Evolutionary conservation across 2,113 vertebrate genomes (phyloP).

Genomic region (Oncorhynchus kisutch): DNA sequence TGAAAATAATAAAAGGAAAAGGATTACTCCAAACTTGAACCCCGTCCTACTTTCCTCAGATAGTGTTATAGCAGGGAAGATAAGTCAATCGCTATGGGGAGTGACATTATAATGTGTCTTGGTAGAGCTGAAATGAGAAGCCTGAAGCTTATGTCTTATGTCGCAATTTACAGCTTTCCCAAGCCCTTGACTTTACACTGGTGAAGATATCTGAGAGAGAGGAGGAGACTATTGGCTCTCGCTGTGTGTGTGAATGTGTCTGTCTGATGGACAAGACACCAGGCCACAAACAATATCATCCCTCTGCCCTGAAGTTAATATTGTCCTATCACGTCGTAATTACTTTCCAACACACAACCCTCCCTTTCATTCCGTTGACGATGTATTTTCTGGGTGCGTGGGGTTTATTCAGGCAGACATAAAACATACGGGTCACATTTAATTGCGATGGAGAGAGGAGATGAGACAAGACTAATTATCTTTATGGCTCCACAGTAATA

Average conservation of each 20-base stretch:
- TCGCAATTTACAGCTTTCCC: slow-evolving; percentile 59
- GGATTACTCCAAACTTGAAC: slow-evolving; percentile 66
- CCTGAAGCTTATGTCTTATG: slow-evolving; percentile 60
- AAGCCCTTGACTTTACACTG: slow-evolving; percentile 43
- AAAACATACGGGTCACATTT: slow-evolving; percentile 79
- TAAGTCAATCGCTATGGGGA: slow-evolving; percentile 63
- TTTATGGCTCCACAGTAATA: slow-evolving; percentile 73
- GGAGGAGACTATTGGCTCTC: slow-evolving; percentile 34
- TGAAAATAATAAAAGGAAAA: slow-evolving; percentile 63
- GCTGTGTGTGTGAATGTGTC: slow-evolving; percentile 17
- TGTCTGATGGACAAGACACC: slow-evolving; percentile 11
- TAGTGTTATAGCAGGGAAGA: slow-evolving; percentile 62
- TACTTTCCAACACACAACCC: slow-evolving; percentile 50
- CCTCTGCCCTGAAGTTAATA: slow-evolving; percentile 15
- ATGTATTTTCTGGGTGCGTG: slow-evolving; percentile 45
- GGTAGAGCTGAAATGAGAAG: slow-evolving; percentile 58
- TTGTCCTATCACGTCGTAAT: slow-evolving; percentile 46
- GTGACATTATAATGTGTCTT: slow-evolving; percentile 62
- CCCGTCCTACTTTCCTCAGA: slow-evolving; percentile 62
- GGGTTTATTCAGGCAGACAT: slow-evolving; percentile 70
- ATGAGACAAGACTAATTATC: slow-evolving; percentile 78
- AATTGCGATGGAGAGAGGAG: slow-evolving; percentile 69
- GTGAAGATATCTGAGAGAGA: slow-evolving; percentile 40
- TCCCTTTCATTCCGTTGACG: slow-evolving; percentile 41
- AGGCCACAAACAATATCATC: slow-evolving; percentile 27